A percentile compares a stretch with the other conserved stretches of the same genome.
Evolutionary conservation across 2,888 invertebrate genomes (phyloP).

Genomic region (Loripinus fragilis): DNA sequence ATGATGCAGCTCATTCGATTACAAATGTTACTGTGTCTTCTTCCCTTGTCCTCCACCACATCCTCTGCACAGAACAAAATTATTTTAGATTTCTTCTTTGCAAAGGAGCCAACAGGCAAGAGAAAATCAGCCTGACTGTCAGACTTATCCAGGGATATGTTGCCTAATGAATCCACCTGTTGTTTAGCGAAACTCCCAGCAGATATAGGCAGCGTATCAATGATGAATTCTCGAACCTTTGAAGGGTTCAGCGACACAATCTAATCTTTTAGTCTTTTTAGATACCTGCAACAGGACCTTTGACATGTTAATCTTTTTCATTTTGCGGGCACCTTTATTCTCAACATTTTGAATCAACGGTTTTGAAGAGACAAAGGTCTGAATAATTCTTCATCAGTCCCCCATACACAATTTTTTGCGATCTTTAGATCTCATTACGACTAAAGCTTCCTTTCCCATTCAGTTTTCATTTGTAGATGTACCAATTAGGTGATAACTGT

Average conservation of each 20-base stretch:
- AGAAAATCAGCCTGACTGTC: not conserved
- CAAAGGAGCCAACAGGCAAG: not conserved
- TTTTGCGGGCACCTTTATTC: not conserved
- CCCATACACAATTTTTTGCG: not conserved
- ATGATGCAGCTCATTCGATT: no score
- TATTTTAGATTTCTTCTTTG: no score
- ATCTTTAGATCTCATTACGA: not conserved
- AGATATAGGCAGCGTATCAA: not conserved
- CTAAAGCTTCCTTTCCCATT: not conserved
- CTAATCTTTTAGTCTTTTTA: not conserved
- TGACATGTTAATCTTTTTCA: not conserved
- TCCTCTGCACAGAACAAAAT: no score
- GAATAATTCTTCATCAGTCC: not conserved
- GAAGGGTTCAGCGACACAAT: not conserved
- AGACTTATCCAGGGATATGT: not conserved
- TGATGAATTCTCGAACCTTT: not conserved
- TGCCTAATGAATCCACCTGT: not conserved
- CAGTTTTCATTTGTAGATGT: not conserved
- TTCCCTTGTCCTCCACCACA: no score
- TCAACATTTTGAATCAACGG: not conserved
- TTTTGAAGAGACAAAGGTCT: not conserved
- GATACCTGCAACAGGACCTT: not conserved
- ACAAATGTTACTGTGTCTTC: no score
- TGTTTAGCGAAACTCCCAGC: not conserved
- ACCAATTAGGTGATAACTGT: no score